A percentile compares a stretch with the other conserved stretches of the same genome.
Conservation (phyloP, 2,113 vertebrate genomes). For the Saimiri boliviensis region DNA sequence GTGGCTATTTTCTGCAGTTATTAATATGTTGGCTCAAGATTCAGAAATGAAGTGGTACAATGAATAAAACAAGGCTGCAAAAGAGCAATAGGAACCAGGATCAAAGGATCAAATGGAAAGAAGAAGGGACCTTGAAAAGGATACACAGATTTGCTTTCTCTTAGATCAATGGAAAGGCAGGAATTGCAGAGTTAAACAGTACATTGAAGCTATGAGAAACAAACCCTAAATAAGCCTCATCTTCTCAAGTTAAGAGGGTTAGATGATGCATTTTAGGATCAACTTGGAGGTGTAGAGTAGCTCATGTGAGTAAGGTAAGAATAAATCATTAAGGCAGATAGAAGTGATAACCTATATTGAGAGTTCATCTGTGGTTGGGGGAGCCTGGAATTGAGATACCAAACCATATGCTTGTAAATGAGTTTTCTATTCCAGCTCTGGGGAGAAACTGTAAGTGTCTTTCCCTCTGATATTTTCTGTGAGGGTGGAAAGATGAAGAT, state of each 20-base stretch:
- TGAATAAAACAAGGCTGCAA: background rate
- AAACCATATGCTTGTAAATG: background rate
- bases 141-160: background rate
- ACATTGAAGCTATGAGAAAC: background rate
- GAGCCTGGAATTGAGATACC: background rate
- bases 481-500: background rate
- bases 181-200: background rate
- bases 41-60: background rate
- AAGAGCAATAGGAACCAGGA: background rate
- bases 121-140: background rate
- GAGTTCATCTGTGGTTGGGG: fast-evolving
- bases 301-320: background rate
- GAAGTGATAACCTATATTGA: background rate
- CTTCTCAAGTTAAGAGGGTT: background rate
- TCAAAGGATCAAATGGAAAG: background rate
- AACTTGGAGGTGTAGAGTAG: background rate
- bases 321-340: background rate
- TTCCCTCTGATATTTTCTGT: background rate
- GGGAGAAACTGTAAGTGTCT: background rate
- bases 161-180: too few species aligned
- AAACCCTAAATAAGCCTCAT: background rate
- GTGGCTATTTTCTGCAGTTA: background rate
- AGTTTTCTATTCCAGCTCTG: background rate
- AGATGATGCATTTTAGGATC: background rate
- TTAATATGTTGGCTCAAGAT: background rate